phyloP scores from a whole-genome alignment of 2,888 invertebrate species.

The Romanomermis culicivorax region DNA sequence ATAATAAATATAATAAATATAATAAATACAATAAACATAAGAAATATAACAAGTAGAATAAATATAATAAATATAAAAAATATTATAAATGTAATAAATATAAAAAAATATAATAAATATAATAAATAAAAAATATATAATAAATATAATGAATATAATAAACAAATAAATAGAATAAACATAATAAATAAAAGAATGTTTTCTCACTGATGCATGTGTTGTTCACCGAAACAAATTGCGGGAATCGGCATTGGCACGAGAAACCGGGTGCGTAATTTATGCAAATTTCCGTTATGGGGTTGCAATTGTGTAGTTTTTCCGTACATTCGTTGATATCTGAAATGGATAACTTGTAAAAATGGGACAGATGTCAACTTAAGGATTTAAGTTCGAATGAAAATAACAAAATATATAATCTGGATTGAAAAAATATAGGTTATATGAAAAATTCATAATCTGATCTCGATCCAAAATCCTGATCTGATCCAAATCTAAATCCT shows the following conservation, averaged over 20 bases:
- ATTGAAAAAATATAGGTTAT: too few species aligned
- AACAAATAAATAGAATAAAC: not conserved
- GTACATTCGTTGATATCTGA: not conserved
- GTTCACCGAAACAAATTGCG: not conserved
- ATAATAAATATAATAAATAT: not conserved
- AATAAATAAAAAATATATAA: not conserved
- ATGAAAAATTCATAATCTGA: too few species aligned
- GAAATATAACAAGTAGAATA: not conserved
- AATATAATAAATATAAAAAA: not conserved
- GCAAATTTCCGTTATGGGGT: not conserved
- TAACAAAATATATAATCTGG: too few species aligned
- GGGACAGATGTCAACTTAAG: too few species aligned
- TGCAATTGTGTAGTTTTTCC: not conserved
- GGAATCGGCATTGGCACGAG: not conserved
- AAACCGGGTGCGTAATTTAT: not conserved
- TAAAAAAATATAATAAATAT: not conserved
- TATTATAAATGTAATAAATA: too few species aligned
- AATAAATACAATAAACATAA: not conserved
- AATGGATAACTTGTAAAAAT: too few species aligned
- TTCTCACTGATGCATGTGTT: not conserved
- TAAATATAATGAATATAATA: too few species aligned
- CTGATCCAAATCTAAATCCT: too few species aligned
- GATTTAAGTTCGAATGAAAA: too few species aligned
- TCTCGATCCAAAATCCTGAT: too few species aligned
- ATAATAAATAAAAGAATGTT: not conserved